Conservation (phyloP, 2,797 vertebrate species). For the Gobionotothen gibberifrons region DNA sequence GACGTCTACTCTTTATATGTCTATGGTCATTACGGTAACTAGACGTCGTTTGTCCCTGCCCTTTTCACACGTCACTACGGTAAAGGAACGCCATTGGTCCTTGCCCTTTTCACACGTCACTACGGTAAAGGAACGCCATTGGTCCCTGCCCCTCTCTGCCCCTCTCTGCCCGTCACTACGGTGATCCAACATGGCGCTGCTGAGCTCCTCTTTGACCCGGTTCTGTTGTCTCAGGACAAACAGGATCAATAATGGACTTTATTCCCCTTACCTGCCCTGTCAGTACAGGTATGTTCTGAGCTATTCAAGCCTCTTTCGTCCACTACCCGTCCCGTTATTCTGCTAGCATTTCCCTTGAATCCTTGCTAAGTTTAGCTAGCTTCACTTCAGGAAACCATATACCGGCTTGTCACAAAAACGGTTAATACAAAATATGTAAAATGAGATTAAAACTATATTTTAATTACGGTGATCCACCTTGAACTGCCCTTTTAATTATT, state of each 20-base stretch:
- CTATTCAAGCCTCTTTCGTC: rapidly evolving
- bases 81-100: too few species aligned
- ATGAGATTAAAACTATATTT: too few species aligned
- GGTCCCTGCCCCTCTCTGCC: too few species aligned
- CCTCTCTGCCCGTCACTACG: too few species aligned
- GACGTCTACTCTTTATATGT: too few species aligned
- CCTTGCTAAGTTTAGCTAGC: conserved; percentile 50
- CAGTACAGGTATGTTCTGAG: conserved; percentile 67
- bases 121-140: too few species aligned
- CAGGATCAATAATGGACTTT: conserved; percentile 44
- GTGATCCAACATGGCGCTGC: conserved; percentile 80
- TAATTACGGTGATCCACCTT: background rate
- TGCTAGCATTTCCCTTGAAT: background rate
- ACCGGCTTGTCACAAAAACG: background rate
- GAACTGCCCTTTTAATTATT: too few species aligned
- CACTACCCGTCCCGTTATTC: background rate
- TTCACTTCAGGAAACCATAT: background rate
- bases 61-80: too few species aligned
- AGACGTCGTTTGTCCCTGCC: too few species aligned
- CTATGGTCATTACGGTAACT: too few species aligned
- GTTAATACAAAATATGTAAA: too few species aligned
- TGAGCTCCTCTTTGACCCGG: conserved; percentile 69
- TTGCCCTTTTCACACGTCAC: too few species aligned
- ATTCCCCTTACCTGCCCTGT: conserved; percentile 22
- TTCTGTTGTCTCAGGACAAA: conserved; percentile 58